Base-by-base conservation (phyloP, 2,797 vertebrate species). In the Pseudochaenichthys georgianus region DNA sequence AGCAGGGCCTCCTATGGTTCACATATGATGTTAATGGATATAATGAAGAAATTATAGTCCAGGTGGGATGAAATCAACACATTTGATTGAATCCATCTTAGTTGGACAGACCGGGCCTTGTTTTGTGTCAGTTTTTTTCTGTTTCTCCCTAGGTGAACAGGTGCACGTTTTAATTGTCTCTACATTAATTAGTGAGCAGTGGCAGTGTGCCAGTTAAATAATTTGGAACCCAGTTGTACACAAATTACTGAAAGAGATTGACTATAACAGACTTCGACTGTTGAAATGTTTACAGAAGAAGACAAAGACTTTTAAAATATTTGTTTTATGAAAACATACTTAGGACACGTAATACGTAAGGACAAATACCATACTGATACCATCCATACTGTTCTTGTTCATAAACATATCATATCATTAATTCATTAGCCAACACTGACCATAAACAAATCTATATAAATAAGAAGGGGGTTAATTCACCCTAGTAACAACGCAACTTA, bases 291-390 rank as follows among this genome's bases (percentile, higher is more conserved):
- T 2, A 60, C 31, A 71, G 31, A 47, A 42, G 9, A 61, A 43
- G 9, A 62, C 52, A 28, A 12, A 57, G 11, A 65, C 34, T 38
- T 59, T 2, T 28, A 23, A 55, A 70, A 52, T 12, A 9, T 28
- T 21, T 42, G 31, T 61, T 70, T 75, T 31, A 41, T 43, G 8
- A 57, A 45, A 11, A 62, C 15, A 54, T 31, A 19, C 71, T 17
- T 31, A 53, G n/a, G n/a, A n/a, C n/a, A n/a, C n/a, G n/a, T n/a
- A n/a, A n/a, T n/a, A n/a, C 23, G 1, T 12, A 8, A 55, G 31
- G 3, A 11, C 38, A 77, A 34, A 61, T 17, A 21, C 21, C 21
- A 21, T 13, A 52, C 38, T 58, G 41, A n/a, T 58, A 41, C 31
- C 13, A 3, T 21, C 13, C 19, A 41, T 19, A 43, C 23, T 10